Percentiles rank a stretch among this genome's conserved stretches.
These are phyloP conservation scores for Parambassis ranga DNA, from an alignment of 2,797 vertebrate species.

Conservation along the genomic window DNA sequence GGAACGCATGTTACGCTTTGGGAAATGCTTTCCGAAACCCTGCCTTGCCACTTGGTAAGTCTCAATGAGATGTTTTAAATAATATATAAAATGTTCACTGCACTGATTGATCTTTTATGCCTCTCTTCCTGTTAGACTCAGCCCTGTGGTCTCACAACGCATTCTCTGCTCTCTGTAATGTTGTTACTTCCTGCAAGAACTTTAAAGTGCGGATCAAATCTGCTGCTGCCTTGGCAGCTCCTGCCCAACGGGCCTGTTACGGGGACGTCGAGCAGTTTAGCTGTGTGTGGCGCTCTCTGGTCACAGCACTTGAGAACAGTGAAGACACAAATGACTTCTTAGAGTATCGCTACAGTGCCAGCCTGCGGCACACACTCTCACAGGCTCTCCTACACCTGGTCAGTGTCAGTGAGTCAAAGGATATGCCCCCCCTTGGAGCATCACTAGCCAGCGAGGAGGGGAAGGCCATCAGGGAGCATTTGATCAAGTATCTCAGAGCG, in stretches of 20 bases:
- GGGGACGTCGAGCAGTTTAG: conserved; percentile 82
- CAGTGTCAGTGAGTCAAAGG: conserved; percentile 75
- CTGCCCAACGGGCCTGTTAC: conserved; percentile 80
- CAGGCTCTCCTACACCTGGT: conserved; percentile 88
- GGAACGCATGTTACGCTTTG: conserved; percentile 96
- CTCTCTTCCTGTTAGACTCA: conserved; percentile 73
- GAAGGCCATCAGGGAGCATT: conserved; percentile 68
- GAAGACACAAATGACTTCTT: conserved; percentile 92
- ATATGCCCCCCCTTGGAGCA: conserved; percentile 77
- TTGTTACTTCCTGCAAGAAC: conserved; percentile 94
- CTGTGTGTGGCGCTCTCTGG: conserved; percentile 86
- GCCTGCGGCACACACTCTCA: conserved; percentile 88
- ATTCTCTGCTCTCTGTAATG: conserved; percentile 85
- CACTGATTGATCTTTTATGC: background rate
- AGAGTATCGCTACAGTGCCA: conserved; percentile 94
- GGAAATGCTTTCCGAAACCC: conserved; percentile 95
- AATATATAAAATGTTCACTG: background rate
- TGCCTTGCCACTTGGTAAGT: conserved; percentile 88
- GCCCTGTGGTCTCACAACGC: conserved; percentile 87
- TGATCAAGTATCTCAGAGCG: conserved; percentile 84
- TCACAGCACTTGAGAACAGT: conserved; percentile 88
- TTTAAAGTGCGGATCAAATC: conserved; percentile 98
- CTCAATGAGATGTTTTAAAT: no score
- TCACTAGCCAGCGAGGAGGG: conserved; percentile 70
- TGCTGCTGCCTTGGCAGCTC: conserved; percentile 88